Evolutionary conservation across 2,888 invertebrate species (phyloP), one percentile per base, ranked within the genome.

Genomic region (Andrena dorsata): DNA sequence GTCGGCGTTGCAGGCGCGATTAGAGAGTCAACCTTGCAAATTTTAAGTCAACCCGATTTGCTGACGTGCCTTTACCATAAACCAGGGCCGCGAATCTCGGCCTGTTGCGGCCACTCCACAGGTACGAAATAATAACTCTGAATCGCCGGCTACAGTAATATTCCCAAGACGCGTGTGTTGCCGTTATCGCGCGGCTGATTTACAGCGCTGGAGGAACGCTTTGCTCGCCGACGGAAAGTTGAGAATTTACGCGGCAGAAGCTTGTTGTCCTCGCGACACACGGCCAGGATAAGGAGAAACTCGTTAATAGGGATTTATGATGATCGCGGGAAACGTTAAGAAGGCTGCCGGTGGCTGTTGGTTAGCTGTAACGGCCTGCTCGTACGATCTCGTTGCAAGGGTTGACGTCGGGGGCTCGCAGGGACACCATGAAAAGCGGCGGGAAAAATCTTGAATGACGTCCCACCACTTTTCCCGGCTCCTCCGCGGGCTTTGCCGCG

Each of bases 221-320:
- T 72, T 66, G 51, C 68, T 32, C 58, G 53, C 61, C 16, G 35
- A 49, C 32, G 2, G 41, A 75, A 73, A 82, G 56, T 80, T 82
- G 70, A 32, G 61, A 60, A 61, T 61, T 58, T 51, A 35, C 26
- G 10, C 32, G 26, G 47, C 41, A 28, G 58, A 61, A 60, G 26
- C 60, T 16, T 65, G 65, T 65, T 77, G 65, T 76, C 70, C 56
- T 26, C 10, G 70, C 49, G 60, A 60, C 69, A 35, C 32, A 56
- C 26, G 16, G 51, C 28, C 23, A 16, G 76, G 71, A 76, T 70
- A 80, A 84, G 60, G 68, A 73, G 53, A 63, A 68, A 63, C 87
- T 80, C 82, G 87, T 88, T 89, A 88, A 89, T 87, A 86, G 63
- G 63, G 70, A 87, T 89, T 89, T 89, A 89, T 78, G 86, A 86